Evolutionary conservation across 2,888 invertebrate species (phyloP), one percentile per base, ranked within the genome.

Genomic region (Lepidochitona cinerea): DNA sequence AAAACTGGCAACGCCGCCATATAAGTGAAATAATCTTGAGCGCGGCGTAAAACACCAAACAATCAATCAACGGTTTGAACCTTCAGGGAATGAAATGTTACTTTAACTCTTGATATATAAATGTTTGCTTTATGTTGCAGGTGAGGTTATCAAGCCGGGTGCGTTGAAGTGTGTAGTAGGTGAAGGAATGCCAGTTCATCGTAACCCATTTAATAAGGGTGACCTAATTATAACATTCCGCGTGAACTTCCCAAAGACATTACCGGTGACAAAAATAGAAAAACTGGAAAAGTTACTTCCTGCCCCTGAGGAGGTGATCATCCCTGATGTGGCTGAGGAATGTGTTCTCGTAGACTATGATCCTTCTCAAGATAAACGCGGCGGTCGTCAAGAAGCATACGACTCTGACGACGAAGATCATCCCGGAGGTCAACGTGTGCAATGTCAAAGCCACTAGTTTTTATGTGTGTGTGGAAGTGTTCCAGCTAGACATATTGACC

Each of bases 131-230:
- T 4, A 49, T 67, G 72, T 85, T 90, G 35, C 87, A 93, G 98
- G 98, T 54, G 96, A 97, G 90, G 95, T 99, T 0, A 94, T 96
- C 68, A 96, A 96, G 89, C 96, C 97, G 89, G 95, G 94, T 74
- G 96, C 96, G 85, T 93, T 97, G 49, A 97, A 97, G 91, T 96
- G 95, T 90, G 93, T 99, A 71, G 89, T 95, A 86, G 95, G 94
- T 83, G 99, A 99, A 92, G 99, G 99, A 82, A 99, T 99, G 98
- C 99, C 99, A 0, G 94, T 95, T 87, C 96, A 96, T 91, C 95
- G 96, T 90, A 96, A 97, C 92, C 98, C 98, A 49, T 96, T 97
- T 90, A 96, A 97, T 86, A 96, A 96, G 83, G 95, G 95, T 71
- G 95, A 95, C 85, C 93, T 99, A 71, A 95, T 98, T 80, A 94